phyloP scores from a whole-genome alignment of 2,797 vertebrate species.

The Sorex maritimensis region DNA sequence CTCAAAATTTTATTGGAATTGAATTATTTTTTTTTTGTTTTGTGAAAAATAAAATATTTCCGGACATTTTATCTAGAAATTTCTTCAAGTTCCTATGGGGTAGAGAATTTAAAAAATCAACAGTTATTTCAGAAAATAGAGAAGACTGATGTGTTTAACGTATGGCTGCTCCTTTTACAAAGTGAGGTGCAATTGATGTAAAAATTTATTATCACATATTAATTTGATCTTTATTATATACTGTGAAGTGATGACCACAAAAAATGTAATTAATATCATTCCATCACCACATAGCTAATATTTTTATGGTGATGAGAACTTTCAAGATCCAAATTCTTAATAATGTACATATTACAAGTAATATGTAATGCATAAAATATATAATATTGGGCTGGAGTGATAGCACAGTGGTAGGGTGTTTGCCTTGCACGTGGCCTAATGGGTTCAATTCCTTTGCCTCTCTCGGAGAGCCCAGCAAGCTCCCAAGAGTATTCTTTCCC shows the following conservation, averaged over 20 bases:
- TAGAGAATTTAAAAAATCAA: not conserved
- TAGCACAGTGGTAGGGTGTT: too few species aligned
- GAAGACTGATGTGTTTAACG: not conserved
- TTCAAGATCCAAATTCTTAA: not conserved
- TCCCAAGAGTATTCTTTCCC: too few species aligned
- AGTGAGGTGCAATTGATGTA: not conserved
- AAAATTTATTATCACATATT: not conserved
- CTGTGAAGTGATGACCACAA: not conserved
- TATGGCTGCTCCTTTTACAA: not conserved
- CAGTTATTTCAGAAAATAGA: too few species aligned
- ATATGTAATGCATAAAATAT: not conserved
- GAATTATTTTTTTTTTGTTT: too few species aligned
- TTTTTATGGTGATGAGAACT: not conserved
- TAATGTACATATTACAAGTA: not conserved
- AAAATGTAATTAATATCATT: not conserved
- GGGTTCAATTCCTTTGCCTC: too few species aligned
- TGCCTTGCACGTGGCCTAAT: too few species aligned
- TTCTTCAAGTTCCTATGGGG: not conserved
- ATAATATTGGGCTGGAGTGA: not conserved
- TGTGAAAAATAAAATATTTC: not conserved
- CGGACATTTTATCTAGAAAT: slow-evolving; percentile 36
- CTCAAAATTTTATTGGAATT: not conserved
- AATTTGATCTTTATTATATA: not conserved
- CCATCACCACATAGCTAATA: not conserved
- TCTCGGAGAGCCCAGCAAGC: too few species aligned